phyloP scores from a whole-genome alignment of 2,888 invertebrate species.

The Rhagophthalmus giganteus region DNA sequence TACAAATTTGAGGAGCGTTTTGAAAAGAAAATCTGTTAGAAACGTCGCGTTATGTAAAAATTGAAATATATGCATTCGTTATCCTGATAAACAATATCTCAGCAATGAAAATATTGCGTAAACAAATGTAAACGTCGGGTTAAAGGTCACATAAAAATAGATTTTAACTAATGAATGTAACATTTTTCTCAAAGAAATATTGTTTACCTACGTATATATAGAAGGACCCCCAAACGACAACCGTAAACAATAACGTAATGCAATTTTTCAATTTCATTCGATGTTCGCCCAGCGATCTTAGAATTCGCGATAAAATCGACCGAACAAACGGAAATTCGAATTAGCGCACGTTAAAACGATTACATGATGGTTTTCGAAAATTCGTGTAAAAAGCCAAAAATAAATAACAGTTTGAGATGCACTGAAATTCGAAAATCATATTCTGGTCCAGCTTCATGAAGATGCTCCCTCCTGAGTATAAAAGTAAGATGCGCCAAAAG shows the following conservation, averaged over 20 bases:
- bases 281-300: too few species aligned
- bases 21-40: too few species aligned
- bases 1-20: too few species aligned
- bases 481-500: slow-evolving; percentile 33
- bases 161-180: slow-evolving; percentile 11
- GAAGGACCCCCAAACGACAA: background rate
- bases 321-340: background rate
- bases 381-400: too few species aligned
- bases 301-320: background rate
- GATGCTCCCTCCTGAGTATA: slow-evolving; percentile 34
- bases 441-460: slow-evolving; percentile 29
- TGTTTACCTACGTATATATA: slow-evolving; percentile 3
- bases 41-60: background rate
- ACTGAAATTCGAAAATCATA: slow-evolving; percentile 24
- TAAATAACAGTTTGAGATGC: slow-evolving; percentile 20
- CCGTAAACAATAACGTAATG: background rate
- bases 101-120: slow-evolving; percentile 23
- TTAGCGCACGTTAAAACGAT: background rate
- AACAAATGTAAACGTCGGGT: slow-evolving; percentile 20
- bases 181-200: slow-evolving; percentile 11
- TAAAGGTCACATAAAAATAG: slow-evolving; percentile 27
- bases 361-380: background rate
- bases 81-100: slow-evolving; percentile 7
- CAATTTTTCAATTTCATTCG: too few species aligned
- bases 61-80: background rate